A percentile compares a stretch with the other conserved stretches of the same genome.
Evolutionary conservation across 2,888 invertebrate species (phyloP).

Genomic region (Ethmia dodecea): DNA sequence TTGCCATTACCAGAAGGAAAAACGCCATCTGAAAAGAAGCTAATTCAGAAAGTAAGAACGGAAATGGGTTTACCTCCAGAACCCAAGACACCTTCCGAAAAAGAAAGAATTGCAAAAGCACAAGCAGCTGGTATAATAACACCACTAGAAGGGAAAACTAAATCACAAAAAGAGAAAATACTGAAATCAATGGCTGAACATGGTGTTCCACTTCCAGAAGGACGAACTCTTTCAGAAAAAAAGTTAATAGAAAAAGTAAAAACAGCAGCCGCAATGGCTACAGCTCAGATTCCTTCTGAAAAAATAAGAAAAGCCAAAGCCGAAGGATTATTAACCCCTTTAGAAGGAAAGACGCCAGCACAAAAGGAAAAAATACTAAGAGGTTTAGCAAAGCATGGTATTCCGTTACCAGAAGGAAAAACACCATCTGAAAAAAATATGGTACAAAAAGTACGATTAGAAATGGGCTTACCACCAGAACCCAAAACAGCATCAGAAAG

Average conservation of each 20-base stretch:
- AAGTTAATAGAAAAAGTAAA: conserved; percentile 21
- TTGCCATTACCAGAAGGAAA: conserved; percentile 29
- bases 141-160: conserved; percentile 25
- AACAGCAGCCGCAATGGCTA: conserved; percentile 15
- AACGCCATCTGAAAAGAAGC: conserved; percentile 26
- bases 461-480: conserved; percentile 24
- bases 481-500: conserved; percentile 27
- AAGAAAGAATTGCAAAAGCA: conserved; percentile 16
- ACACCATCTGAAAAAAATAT: conserved; percentile 34
- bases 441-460: conserved; percentile 18
- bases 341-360: conserved; percentile 26
- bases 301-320: conserved; percentile 18
- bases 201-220: conserved; percentile 28
- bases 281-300: conserved; percentile 23
- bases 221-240: conserved; percentile 27
- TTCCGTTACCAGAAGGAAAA: conserved; percentile 26
- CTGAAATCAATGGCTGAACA: conserved; percentile 19
- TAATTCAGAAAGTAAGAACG: conserved; percentile 25
- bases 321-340: conserved; percentile 26
- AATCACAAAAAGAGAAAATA: conserved; percentile 24
- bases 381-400: background rate
- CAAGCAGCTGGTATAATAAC: conserved; percentile 25
- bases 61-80: conserved; percentile 29
- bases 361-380: conserved; percentile 20
- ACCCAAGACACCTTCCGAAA: conserved; percentile 21